Conservation (phyloP, 1,140 invertebrate genomes). For the Bombus balteatus region DNA sequence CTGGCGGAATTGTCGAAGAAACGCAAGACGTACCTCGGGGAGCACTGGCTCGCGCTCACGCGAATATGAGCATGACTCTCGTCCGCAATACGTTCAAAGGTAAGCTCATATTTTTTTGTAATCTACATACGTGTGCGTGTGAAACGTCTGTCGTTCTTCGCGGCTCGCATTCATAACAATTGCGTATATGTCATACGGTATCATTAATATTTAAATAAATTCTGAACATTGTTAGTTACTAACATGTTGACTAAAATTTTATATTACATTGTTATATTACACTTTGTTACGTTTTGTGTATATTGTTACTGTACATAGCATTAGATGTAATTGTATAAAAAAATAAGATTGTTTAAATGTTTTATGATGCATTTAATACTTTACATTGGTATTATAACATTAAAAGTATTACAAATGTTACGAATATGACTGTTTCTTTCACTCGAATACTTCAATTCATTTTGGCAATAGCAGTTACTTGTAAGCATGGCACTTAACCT, state of each 20-base stretch:
- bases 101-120: constrained; percentile 41
- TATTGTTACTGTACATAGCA: no score
- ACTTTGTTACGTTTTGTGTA: no score
- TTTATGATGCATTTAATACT: no score
- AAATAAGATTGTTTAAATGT: no score
- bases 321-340: no score
- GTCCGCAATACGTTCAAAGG: constrained; percentile 80
- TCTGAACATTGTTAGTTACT: no score
- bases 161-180: not conserved
- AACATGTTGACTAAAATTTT: no score
- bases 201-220: no score
- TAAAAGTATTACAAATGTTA: no score
- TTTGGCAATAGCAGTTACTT: not conserved
- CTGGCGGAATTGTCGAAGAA: constrained; percentile 59
- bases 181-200: no score
- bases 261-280: no score
- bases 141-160: not conserved
- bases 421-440: not conserved
- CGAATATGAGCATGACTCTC: constrained; percentile 83
- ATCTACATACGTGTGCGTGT: not conserved
- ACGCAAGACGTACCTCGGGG: constrained; percentile 62
- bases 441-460: not conserved
- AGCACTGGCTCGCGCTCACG: constrained; percentile 64
- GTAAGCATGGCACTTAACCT: not conserved
- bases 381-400: no score